These are phyloP conservation scores for Nothobranchius furzeri DNA, from an alignment of 2,113 vertebrate genomes.

Conservation along the genomic window DNA sequence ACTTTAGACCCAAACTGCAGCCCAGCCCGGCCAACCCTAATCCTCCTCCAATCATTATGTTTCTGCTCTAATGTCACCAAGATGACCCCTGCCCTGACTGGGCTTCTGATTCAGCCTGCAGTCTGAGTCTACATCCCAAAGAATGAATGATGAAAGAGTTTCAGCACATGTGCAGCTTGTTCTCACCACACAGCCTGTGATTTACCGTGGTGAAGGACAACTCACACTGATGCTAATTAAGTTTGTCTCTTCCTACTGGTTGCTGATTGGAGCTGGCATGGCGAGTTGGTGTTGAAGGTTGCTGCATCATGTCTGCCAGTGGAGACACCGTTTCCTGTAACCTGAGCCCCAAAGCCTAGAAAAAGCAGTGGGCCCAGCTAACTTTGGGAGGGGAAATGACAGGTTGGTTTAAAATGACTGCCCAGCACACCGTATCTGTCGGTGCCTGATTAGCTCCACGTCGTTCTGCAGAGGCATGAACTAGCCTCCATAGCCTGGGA, in stretches of 20 bases:
- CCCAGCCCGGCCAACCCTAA: no score
- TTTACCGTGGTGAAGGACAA: slow-evolving; percentile 11
- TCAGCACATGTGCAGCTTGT: slow-evolving; percentile 37
- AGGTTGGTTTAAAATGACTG: slow-evolving; percentile 71
- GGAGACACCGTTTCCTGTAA: slow-evolving; percentile 77
- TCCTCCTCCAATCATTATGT: no score
- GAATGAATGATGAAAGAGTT: slow-evolving; percentile 5
- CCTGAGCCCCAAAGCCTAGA: slow-evolving; percentile 56
- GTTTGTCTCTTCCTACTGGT: slow-evolving; percentile 62
- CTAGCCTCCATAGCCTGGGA: slow-evolving; percentile 1
- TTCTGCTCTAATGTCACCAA: no score
- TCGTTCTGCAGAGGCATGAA: slow-evolving; percentile 24
- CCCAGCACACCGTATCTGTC: slow-evolving; percentile 49
- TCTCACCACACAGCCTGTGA: slow-evolving; percentile 27
- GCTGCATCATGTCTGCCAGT: slow-evolving; percentile 58
- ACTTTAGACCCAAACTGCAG: no score
- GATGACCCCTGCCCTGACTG: no score
- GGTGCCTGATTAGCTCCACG: slow-evolving; percentile 44
- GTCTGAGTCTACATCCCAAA: no score
- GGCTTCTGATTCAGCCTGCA: neutral
- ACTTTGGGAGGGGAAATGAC: slow-evolving; percentile 69
- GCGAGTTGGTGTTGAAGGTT: slow-evolving; percentile 68
- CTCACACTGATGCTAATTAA: slow-evolving; percentile 64
- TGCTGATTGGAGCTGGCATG: slow-evolving; percentile 55
- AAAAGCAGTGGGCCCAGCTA: slow-evolving; percentile 51